A percentile compares a stretch with the other conserved stretches of the same genome.
Evolutionary conservation across 2,113 vertebrate species (phyloP).

Genomic region (Myotis davidii): DNA sequence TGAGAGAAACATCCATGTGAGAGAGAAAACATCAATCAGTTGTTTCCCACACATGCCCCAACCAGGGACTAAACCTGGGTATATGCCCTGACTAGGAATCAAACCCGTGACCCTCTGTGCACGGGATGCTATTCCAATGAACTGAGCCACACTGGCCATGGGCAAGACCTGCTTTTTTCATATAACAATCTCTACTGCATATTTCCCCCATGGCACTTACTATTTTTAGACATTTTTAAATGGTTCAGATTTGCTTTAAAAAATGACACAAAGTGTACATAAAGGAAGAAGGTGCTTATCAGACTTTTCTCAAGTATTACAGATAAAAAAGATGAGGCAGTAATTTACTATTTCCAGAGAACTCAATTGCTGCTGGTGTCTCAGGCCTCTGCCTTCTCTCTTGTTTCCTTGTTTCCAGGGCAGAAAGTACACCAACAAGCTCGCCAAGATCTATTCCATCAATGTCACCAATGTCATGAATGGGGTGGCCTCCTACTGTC

Average conservation of each 20-base stretch:
- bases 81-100: neutral
- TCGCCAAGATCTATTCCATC: slow-evolving; percentile 95
- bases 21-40: neutral
- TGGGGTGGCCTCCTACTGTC: slow-evolving; percentile 94
- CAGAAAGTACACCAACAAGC: slow-evolving; percentile 89
- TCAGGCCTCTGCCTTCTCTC: neutral
- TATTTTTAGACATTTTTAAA: neutral
- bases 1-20: neutral
- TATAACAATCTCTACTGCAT: neutral
- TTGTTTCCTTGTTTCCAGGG: slow-evolving; percentile 83
- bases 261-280: neutral
- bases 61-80: neutral
- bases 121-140: neutral
- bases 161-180: neutral
- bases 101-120: neutral
- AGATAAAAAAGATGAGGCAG: neutral
- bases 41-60: neutral
- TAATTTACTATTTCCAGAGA: neutral
- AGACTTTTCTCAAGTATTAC: neutral
- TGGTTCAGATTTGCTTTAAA: neutral
- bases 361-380: neutral
- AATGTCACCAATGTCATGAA: slow-evolving; percentile 92
- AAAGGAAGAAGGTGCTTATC: slow-evolving; percentile 3
- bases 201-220: neutral
- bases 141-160: neutral